Percentiles rank a stretch among this genome's conserved stretches.
Evolutionary conservation across 2,113 vertebrate species (phyloP).

Genomic region (Amphiprion ocellaris): DNA sequence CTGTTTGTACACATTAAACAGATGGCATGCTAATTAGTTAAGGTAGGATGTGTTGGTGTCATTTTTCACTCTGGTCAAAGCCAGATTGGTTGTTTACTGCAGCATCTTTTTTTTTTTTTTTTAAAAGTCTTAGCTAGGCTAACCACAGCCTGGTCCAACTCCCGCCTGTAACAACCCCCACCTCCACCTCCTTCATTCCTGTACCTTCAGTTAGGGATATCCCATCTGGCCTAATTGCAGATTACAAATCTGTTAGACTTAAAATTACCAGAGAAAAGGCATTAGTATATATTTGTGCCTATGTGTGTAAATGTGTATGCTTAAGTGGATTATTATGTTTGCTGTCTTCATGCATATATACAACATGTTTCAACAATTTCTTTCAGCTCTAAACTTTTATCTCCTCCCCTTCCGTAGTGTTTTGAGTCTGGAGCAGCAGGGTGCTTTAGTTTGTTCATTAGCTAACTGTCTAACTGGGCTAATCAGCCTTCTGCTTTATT

Average conservation of each 20-base stretch:
- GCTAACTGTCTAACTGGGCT: conserved; percentile 54
- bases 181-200: conserved; percentile 29
- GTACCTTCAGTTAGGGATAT: conserved; percentile 54
- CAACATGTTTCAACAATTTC: neutral
- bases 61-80: neutral
- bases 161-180: neutral
- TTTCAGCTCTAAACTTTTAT: neutral
- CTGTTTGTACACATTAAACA: too few species aligned
- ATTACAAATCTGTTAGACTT: conserved; percentile 61
- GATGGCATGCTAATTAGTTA: too few species aligned
- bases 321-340: conserved; percentile 2
- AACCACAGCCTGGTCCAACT: neutral
- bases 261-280: conserved; percentile 22
- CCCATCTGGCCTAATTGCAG: conserved; percentile 68
- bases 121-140: too few species aligned
- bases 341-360: neutral
- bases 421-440: conserved; percentile 18
- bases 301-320: neutral
- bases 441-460: conserved; percentile 17
- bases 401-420: neutral
- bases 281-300: neutral
- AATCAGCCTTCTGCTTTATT: conserved; percentile 46
- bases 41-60: too few species aligned
- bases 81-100: neutral
- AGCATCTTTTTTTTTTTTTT: neutral